Evolutionary conservation across 2,113 vertebrate species (phyloP).

Genomic region (Mormyrus iriodes): DNA sequence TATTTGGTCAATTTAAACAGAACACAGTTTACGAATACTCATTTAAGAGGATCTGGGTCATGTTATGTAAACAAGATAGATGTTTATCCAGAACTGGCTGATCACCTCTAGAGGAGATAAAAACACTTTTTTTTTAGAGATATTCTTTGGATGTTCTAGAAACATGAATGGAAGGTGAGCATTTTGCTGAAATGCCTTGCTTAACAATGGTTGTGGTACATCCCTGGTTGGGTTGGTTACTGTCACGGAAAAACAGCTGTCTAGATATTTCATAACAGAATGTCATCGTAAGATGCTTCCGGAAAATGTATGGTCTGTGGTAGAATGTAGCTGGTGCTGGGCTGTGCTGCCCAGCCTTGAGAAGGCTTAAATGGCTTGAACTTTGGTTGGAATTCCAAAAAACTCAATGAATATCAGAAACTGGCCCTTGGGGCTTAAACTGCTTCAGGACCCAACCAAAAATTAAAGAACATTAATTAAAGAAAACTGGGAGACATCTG

Average conservation of each 20-base stretch:
- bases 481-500: no score
- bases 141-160: neutral
- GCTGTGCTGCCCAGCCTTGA: neutral
- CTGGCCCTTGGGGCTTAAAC: neutral
- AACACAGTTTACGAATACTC: neutral
- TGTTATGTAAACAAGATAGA: neutral
- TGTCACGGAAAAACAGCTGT: neutral
- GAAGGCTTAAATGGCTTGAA: neutral
- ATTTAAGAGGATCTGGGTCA: neutral
- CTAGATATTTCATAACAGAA: neutral
- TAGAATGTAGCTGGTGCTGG: neutral
- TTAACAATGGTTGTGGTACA: neutral
- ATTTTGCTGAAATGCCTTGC: neutral
- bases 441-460: neutral
- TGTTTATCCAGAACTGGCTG: neutral
- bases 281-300: neutral
- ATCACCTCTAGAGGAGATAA: neutral
- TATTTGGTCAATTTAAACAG: neutral
- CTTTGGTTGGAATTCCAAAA: neutral
- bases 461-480: neutral
- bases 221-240: neutral
- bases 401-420: no score
- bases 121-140: neutral
- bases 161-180: neutral
- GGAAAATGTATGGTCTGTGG: neutral